phyloP scores from a whole-genome alignment of 2,888 invertebrate genomes.

The Bellardia pandia region DNA sequence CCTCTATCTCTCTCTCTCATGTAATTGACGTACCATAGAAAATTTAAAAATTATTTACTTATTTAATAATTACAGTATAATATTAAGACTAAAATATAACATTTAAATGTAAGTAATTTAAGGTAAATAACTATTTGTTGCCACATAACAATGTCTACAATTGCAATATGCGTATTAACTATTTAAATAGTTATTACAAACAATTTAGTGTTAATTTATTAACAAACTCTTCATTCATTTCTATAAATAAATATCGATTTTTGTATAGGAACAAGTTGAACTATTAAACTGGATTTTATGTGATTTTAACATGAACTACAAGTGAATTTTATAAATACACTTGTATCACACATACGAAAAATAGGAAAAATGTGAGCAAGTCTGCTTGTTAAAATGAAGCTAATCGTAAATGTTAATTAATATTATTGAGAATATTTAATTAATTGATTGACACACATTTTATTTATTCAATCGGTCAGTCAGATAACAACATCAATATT shows the following conservation, averaged over 20 bases:
- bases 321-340: neutral
- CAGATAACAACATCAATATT: neutral
- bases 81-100: too few relatives aligned
- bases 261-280: neutral
- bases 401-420: neutral
- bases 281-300: neutral
- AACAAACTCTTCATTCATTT: constrained; percentile 1
- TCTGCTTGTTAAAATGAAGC: neutral
- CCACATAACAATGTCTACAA: neutral
- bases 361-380: neutral
- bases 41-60: neutral
- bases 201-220: constrained; percentile 24
- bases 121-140: constrained; percentile 5
- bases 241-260: constrained; percentile 38
- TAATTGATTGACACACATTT: neutral
- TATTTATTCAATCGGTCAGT: neutral
- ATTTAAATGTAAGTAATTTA: neutral
- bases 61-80: neutral
- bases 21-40: neutral
- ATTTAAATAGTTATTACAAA: neutral
- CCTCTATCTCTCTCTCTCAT: neutral
- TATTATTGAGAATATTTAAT: neutral
- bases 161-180: neutral
- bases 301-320: neutral
- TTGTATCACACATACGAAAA: neutral